Percentiles rank a stretch among this genome's conserved stretches.
Conservation (phyloP, 2,888 invertebrate species). For the Tinea pellionella region DNA sequence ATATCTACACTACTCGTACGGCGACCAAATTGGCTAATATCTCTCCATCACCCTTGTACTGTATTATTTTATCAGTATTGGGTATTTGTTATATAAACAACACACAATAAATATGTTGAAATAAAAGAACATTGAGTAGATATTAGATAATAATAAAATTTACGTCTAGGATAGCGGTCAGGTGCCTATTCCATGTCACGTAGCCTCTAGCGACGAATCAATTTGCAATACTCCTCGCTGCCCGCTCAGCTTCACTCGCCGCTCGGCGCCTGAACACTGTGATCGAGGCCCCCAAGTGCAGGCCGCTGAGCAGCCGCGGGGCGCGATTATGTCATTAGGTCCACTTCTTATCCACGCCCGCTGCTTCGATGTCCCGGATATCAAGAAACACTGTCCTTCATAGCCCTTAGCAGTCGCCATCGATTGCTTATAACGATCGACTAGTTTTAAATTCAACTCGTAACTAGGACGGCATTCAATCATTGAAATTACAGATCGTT, state of each 20-base stretch:
- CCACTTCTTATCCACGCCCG: conserved; percentile 20
- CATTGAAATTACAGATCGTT: neutral
- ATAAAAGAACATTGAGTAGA: neutral
- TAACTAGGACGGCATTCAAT: conserved; percentile 4
- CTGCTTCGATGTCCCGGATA: conserved; percentile 36
- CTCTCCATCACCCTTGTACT: no score
- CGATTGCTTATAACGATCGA: conserved; percentile 3
- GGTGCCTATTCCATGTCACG: conserved; percentile 24
- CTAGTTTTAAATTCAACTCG: neutral
- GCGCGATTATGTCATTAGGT: conserved; percentile 55
- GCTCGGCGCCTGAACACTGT: conserved; percentile 39
- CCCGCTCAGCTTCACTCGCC: conserved; percentile 30
- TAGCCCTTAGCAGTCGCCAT: conserved; percentile 36
- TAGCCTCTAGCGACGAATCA: conserved; percentile 40
- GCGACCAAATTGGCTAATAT: no score
- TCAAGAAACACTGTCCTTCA: conserved; percentile 22
- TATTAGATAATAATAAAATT: conserved; percentile 5
- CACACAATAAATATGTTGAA: neutral
- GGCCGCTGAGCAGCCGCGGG: conserved; percentile 24
- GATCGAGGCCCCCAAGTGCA: conserved; percentile 30
- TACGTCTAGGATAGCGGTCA: conserved; percentile 23
- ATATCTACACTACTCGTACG: no score
- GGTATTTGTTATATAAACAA: no score
- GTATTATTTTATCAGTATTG: no score
- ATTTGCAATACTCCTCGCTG: conserved; percentile 33